Evolutionary conservation across 2,113 vertebrate genomes (phyloP), one percentile per base, ranked within the genome.

Genomic region (Bambusicola thoracicus): DNA sequence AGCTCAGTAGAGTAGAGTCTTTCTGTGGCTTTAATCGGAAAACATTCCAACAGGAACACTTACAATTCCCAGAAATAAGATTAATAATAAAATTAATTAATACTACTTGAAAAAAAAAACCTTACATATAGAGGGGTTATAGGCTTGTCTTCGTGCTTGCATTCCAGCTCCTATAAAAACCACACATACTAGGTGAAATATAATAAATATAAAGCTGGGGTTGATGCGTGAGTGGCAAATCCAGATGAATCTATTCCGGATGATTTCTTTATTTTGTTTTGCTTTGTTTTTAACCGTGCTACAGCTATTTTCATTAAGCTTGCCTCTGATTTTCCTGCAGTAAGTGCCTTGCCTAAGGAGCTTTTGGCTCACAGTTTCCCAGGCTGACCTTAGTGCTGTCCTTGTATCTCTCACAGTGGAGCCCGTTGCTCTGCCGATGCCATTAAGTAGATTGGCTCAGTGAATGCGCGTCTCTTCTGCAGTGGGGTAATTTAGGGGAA

Each of bases 141-240:
- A 44, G 34, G 44, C n/a, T 74, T 77, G 44, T 24, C 74, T 82
- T 92, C 4, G 3, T 75, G 59, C 67, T 90, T 90, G 74, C 59
- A 70, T 92, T 94, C 79, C 68, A 91, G 80, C 41, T 88, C 67
- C 87, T 89, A 80, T n/a, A 79, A 91, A 94, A 94, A 89, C 40
- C 77, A 92, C 48, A 61, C 44, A 69, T 58, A 21, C n/a, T 25
- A 91, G 77, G 61, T 59, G 48, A 90, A 94, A 86, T 4, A 65
- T 2, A 76, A 67, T 58, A 34, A 79, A 44, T 76, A 29, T 4
- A 10, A 77, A 77, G 32, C 0, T 38, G 32, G 11, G 10, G 43
- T 17, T 0, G 0, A 67, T 14, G 32, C 27, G 10, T 40, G 66
- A 77, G 41, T 69, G 7, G 2, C 76, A 83, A 56, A 36, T 84